phyloP scores from a whole-genome alignment of 2,797 vertebrate genomes.

The Anas georgica region DNA sequence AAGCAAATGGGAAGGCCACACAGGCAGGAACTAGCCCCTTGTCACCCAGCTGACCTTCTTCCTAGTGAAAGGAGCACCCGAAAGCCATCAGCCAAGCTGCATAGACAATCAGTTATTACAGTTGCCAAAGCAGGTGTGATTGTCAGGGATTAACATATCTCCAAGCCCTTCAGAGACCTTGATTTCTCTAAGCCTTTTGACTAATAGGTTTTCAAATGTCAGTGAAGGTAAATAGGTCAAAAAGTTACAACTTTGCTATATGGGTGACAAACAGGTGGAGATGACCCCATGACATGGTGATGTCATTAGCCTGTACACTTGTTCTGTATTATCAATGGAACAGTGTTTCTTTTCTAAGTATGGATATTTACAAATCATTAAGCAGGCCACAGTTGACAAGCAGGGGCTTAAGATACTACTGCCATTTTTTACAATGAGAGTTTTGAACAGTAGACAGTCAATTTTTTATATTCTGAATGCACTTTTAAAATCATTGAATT shows the following conservation, averaged over 20 bases:
- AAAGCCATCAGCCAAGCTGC: constrained; percentile 79
- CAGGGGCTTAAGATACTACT: constrained; percentile 32
- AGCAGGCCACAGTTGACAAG: constrained; percentile 44
- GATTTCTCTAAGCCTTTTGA: constrained; percentile 81
- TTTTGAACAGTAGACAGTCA: neutral
- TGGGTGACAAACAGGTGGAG: constrained; percentile 82
- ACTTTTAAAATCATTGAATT: neutral
- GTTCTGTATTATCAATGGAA: constrained; percentile 73
- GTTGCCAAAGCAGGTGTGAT: constrained; percentile 89
- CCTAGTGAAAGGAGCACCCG: constrained; percentile 74
- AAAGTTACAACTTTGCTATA: constrained; percentile 81
- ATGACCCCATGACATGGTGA: constrained; percentile 73
- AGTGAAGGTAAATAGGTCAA: constrained; percentile 85
- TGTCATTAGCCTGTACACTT: constrained; percentile 78
- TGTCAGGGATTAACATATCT: constrained; percentile 82
- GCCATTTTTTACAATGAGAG: constrained; percentile 10
- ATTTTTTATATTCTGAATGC: neutral
- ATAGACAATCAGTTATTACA: constrained; percentile 89
- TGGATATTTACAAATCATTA: constrained; percentile 68
- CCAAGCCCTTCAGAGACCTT: constrained; percentile 77
- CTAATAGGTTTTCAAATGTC: constrained; percentile 83
- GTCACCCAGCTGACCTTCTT: constrained; percentile 81
- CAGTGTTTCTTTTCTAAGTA: constrained; percentile 69
- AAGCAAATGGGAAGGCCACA: constrained; percentile 82
- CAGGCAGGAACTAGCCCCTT: constrained; percentile 76